These are phyloP conservation scores for Hypotaenidia philippensis DNA, from an alignment of 2,797 vertebrate species.

Conservation along the genomic window DNA sequence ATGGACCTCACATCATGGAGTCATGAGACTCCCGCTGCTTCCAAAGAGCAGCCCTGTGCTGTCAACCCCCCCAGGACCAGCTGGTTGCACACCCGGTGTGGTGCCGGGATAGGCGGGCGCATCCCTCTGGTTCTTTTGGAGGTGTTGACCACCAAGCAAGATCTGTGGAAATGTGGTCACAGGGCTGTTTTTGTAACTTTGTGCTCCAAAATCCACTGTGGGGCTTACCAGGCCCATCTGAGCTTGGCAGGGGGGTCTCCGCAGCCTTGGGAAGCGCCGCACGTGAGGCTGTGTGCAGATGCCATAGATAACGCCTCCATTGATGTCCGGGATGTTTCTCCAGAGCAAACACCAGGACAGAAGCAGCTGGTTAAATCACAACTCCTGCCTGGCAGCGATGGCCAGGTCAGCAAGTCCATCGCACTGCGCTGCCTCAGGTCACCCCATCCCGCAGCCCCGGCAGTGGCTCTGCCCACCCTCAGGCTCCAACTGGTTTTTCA, in stretches of 20 bases:
- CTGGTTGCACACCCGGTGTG: rapidly evolving
- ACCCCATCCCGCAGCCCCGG: rapidly evolving
- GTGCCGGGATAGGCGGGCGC: rapidly evolving
- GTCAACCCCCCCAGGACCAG: background rate
- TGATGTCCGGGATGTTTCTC: background rate
- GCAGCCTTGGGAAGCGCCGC: background rate
- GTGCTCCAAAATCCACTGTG: background rate
- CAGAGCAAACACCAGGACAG: background rate
- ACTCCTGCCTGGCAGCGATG: background rate
- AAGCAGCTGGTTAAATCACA: constrained; percentile 45
- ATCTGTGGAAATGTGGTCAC: background rate
- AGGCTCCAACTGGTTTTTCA: rapidly evolving
- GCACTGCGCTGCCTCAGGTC: background rate
- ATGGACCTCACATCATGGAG: background rate
- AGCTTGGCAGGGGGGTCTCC: background rate
- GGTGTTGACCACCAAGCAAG: too few relatives aligned
- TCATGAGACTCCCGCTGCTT: background rate
- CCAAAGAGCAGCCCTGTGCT: background rate
- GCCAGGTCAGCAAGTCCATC: background rate
- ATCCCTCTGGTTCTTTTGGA: background rate
- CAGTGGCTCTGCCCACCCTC: background rate
- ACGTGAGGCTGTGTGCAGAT: background rate
- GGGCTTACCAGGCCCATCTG: background rate
- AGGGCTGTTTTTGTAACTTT: background rate
- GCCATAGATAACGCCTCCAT: background rate